Percentiles rank a stretch among this genome's conserved stretches.
These are phyloP conservation scores for Sarcophaga caerulescens DNA, from an alignment of 2,888 invertebrate genomes.

Conservation along the genomic window DNA sequence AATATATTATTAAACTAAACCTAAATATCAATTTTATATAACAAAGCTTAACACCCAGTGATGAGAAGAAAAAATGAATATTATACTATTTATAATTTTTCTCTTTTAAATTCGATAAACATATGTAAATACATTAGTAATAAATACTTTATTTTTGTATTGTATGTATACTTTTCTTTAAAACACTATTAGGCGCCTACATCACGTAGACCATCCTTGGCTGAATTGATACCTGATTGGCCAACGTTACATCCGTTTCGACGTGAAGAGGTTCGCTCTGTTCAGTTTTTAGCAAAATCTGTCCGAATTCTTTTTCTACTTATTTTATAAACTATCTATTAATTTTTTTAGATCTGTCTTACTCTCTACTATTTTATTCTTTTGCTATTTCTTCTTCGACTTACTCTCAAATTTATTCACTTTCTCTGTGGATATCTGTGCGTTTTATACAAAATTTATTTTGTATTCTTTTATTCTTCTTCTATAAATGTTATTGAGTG, in stretches of 20 bases:
- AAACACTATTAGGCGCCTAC: conserved; percentile 79
- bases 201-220: conserved; percentile 92
- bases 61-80: background rate
- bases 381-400: background rate
- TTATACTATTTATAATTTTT: background rate
- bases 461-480: no score
- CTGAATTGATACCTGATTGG: conserved; percentile 98
- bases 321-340: conserved; percentile 5
- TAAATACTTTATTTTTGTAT: background rate
- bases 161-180: conserved; percentile 19
- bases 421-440: no score
- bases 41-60: background rate
- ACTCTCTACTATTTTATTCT: background rate
- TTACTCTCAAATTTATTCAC: background rate
- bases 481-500: no score
- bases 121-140: background rate
- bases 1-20: no score
- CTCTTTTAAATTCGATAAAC: background rate
- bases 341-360: background rate
- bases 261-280: conserved; percentile 85
- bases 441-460: no score
- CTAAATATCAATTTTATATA: no score
- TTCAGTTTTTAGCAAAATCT: background rate
- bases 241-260: conserved; percentile 85
- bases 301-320: background rate